Conservation (phyloP, 2,113 vertebrate genomes). For the Apodemus sylvaticus region DNA sequence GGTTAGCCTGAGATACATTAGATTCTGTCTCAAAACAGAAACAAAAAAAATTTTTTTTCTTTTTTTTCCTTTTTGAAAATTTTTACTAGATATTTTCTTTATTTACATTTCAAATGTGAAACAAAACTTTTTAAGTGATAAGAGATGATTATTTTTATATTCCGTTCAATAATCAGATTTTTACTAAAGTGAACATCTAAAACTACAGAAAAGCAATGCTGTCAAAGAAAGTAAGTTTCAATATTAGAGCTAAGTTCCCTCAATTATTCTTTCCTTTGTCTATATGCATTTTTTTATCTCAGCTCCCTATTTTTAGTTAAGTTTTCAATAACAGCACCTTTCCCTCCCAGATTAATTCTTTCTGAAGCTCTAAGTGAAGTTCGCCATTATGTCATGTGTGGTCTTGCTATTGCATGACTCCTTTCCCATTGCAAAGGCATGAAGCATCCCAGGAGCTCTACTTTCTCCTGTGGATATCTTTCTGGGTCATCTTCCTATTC, state of each 20-base stretch:
- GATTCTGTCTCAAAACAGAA: background rate
- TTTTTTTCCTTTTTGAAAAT: too few species aligned
- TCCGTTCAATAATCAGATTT: background rate
- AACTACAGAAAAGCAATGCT: background rate
- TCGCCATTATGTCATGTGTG: background rate
- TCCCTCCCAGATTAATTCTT: conserved; percentile 11
- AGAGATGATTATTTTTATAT: conserved; percentile 1
- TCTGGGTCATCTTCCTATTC: background rate
- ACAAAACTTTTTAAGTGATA: background rate
- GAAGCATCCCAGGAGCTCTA: background rate
- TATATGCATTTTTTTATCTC: background rate
- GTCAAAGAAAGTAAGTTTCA: conserved; percentile 27
- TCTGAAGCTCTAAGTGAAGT: background rate
- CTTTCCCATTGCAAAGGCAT: background rate
- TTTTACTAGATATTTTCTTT: background rate
- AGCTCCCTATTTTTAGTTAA: background rate
- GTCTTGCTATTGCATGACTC: background rate
- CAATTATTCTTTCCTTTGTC: background rate
- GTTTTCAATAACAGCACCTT: background rate
- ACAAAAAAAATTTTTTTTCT: background rate
- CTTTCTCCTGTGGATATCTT: background rate
- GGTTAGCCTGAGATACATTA: background rate
- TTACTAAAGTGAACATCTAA: conserved; percentile 16
- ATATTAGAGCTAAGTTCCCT: background rate
- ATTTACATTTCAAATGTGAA: too few species aligned